phyloP scores from a whole-genome alignment of 2,888 invertebrate genomes.

The Macrophya alboannulata region DNA sequence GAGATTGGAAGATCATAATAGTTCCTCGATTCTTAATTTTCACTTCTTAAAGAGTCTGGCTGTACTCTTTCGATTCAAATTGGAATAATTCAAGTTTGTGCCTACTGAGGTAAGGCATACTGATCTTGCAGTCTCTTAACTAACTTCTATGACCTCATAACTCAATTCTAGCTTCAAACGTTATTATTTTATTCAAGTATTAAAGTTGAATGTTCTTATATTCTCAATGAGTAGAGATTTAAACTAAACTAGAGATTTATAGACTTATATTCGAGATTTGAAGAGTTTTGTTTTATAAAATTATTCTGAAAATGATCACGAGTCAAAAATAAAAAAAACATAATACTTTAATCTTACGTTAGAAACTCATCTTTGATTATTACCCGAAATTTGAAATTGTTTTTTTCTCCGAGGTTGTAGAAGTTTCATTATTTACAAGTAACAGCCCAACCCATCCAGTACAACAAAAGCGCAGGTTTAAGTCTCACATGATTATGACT shows the following conservation, averaged over 20 bases:
- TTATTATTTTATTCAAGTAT: background rate
- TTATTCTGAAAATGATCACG: background rate
- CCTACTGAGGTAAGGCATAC: no score
- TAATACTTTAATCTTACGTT: background rate
- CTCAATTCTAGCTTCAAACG: background rate
- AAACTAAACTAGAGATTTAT: background rate
- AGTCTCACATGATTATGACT: constrained; percentile 47
- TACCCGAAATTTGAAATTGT: background rate
- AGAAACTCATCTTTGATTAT: background rate
- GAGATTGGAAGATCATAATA: constrained; percentile 23
- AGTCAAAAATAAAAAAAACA: background rate
- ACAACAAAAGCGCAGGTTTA: constrained; percentile 44
- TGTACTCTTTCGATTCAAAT: background rate
- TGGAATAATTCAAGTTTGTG: background rate
- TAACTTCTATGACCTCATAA: constrained; percentile 45
- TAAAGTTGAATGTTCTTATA: background rate
- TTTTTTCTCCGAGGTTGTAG: constrained; percentile 27
- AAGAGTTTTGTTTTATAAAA: background rate
- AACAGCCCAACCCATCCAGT: constrained; percentile 58
- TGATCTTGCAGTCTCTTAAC: constrained; percentile 36
- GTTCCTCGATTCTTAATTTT: background rate
- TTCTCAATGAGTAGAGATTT: background rate
- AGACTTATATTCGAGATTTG: background rate
- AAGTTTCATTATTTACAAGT: constrained; percentile 45
- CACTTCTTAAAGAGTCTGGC: background rate